These are phyloP conservation scores for Diorhabda carinulata DNA, from an alignment of 1,140 invertebrate species.

Conservation along the genomic window DNA sequence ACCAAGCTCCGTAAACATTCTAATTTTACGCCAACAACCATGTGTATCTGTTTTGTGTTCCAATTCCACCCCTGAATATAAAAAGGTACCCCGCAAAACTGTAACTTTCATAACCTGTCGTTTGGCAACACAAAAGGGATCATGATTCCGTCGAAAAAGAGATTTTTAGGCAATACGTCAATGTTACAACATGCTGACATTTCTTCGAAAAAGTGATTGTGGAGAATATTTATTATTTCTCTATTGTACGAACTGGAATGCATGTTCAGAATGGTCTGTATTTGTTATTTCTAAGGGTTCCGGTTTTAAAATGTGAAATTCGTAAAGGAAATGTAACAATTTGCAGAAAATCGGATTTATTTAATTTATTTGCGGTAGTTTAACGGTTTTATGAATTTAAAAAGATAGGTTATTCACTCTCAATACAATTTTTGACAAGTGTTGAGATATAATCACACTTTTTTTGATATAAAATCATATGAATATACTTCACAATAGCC, in stretches of 20 bases:
- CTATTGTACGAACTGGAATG: neutral
- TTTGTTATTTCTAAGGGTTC: conserved; percentile 18
- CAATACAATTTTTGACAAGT: no score
- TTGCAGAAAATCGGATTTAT: conserved; percentile 12
- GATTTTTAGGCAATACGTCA: conserved; percentile 19
- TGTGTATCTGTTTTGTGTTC: neutral
- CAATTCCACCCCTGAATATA: neutral
- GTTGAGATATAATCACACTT: no score
- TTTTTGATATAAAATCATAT: no score
- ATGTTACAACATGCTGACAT: conserved; percentile 19
- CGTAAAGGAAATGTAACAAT: conserved; percentile 13
- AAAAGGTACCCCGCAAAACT: neutral
- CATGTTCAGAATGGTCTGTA: neutral
- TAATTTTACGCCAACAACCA: neutral
- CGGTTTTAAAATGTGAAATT: conserved; percentile 3
- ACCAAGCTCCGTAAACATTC: neutral
- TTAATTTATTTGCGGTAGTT: conserved; percentile 5
- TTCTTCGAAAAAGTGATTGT: conserved; percentile 20
- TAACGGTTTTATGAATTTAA: conserved; percentile 3
- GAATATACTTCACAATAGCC: no score
- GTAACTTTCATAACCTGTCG: conserved; percentile 9
- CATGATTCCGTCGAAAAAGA: conserved; percentile 19
- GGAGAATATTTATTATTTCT: conserved; percentile 14
- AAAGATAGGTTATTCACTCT: neutral
- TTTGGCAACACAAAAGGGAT: conserved; percentile 21